These are phyloP conservation scores for Erannis defoliaria DNA, from an alignment of 2,888 invertebrate genomes.

Conservation along the genomic window DNA sequence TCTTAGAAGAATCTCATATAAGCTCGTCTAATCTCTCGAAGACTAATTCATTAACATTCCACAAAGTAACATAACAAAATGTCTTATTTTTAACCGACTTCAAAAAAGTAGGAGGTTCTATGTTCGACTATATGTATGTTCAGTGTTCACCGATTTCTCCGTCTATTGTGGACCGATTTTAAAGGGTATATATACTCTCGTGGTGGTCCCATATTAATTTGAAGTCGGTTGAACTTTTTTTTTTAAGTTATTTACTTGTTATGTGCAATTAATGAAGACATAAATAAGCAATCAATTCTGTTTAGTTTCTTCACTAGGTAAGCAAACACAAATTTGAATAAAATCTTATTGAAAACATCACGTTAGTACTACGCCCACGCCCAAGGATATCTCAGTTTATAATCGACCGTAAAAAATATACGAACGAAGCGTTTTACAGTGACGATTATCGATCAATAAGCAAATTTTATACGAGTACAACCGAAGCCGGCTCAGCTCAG, in stretches of 20 bases:
- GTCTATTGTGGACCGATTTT: too few species aligned
- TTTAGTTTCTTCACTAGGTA: conserved; percentile 18
- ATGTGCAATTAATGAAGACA: conserved; percentile 10
- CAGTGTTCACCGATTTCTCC: too few species aligned
- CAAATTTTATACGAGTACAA: conserved; percentile 66
- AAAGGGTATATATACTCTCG: too few species aligned
- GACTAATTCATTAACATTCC: conserved; percentile 7
- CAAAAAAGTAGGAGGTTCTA: too few species aligned
- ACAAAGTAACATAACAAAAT: not conserved
- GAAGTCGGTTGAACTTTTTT: too few species aligned
- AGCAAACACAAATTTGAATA: conserved; percentile 20
- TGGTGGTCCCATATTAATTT: too few species aligned
- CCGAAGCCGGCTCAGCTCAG: conserved; percentile 71
- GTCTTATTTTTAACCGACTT: too few species aligned
- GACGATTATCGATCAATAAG: conserved; percentile 70
- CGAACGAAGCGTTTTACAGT: conserved; percentile 47
- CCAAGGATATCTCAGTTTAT: conserved; percentile 30
- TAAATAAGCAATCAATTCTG: conserved; percentile 16
- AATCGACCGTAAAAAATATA: conserved; percentile 37
- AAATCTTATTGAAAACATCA: conserved; percentile 28
- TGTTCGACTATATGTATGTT: too few species aligned
- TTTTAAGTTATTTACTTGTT: not conserved
- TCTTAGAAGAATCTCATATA: conserved; percentile 18
- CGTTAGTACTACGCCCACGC: conserved; percentile 27
- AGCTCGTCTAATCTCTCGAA: conserved; percentile 6